phyloP scores from a whole-genome alignment of 2,113 vertebrate species.

The Climacteris rufus region DNA sequence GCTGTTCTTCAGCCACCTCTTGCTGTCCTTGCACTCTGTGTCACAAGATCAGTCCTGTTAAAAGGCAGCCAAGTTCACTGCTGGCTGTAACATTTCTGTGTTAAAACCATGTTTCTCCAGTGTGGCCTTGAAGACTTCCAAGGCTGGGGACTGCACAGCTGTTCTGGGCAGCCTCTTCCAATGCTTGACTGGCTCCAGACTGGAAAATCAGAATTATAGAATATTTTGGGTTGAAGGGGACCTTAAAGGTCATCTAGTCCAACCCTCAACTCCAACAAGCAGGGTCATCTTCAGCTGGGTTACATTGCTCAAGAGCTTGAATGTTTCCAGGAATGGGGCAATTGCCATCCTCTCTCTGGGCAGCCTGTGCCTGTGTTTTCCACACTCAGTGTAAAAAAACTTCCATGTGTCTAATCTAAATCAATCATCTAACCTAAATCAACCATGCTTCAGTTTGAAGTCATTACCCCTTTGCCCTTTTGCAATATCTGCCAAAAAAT shows the following conservation, averaged over 20 bases:
- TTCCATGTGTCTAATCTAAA: background rate
- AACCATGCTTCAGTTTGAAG: background rate
- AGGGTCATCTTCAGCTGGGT: no score
- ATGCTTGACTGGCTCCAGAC: background rate
- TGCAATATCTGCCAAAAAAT: background rate
- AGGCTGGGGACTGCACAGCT: background rate
- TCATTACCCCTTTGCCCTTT: background rate
- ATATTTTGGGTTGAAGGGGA: background rate
- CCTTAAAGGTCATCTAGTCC: background rate
- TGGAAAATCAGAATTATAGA: background rate
- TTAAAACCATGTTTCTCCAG: background rate
- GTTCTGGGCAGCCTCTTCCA: background rate
- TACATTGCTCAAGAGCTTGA: background rate
- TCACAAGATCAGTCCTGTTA: background rate
- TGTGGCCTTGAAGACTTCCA: background rate
- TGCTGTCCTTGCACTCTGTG: background rate
- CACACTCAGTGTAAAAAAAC: background rate
- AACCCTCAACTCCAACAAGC: background rate
- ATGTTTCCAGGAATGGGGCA: background rate
- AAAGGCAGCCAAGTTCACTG: background rate
- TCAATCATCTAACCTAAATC: background rate
- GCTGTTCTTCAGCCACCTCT: background rate
- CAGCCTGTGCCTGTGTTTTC: background rate
- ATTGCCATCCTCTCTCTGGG: background rate
- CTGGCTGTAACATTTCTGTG: background rate